A percentile compares a stretch with the other conserved stretches of the same genome.
Evolutionary conservation across 2,888 invertebrate species (phyloP).

Genomic region (Drosophila paramelanica): DNA sequence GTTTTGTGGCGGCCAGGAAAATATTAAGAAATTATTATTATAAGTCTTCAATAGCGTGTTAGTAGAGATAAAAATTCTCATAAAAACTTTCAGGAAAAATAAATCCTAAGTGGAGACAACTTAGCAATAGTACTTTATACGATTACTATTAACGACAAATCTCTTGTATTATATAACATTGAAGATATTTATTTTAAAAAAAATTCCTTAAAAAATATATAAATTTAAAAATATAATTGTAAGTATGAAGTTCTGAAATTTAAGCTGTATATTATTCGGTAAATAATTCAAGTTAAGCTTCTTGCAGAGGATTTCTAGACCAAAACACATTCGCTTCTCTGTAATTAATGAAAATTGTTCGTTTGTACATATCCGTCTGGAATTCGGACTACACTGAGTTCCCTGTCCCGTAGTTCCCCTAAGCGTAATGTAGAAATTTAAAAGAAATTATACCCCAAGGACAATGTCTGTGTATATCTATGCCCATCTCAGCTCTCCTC

Average conservation of each 20-base stretch:
- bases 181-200: no score
- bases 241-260: no score
- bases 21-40: no score
- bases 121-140: no score
- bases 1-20: background rate
- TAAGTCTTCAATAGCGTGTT: no score
- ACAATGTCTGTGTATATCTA: slow-evolving; percentile 52
- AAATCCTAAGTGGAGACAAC: no score
- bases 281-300: background rate
- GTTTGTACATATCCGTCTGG: slow-evolving; percentile 20
- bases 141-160: no score
- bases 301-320: background rate
- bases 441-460: slow-evolving; percentile 82
- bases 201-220: no score
- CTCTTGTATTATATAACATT: no score
- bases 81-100: no score
- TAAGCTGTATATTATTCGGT: background rate
- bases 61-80: no score
- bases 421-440: slow-evolving; percentile 67
- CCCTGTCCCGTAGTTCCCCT: slow-evolving; percentile 23
- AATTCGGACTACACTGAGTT: slow-evolving; percentile 1
- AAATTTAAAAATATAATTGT: no score
- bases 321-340: background rate
- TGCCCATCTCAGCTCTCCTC: slow-evolving; percentile 1
- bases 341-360: slow-evolving; percentile 28